Evolutionary conservation across 1,140 invertebrate species (phyloP).

Genomic region (Luehdorfia chinensis): DNA sequence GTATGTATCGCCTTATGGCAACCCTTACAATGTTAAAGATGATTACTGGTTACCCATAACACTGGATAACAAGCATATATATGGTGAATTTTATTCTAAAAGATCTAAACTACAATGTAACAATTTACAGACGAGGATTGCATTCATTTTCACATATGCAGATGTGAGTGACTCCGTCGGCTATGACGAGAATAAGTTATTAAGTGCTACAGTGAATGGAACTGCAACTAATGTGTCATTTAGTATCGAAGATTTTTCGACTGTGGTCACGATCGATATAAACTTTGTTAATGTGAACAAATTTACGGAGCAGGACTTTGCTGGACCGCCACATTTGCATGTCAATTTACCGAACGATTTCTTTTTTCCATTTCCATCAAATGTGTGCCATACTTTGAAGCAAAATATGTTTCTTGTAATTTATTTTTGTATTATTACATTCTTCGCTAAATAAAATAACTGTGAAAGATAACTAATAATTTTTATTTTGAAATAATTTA

Average conservation of each 20-base stretch:
- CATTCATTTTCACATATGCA: conserved; percentile 39
- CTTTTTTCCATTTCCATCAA: conserved; percentile 48
- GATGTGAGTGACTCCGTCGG: conserved; percentile 22
- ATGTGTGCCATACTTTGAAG: conserved; percentile 10
- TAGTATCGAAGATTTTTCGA: conserved; percentile 33
- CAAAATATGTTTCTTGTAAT: conserved; percentile 2
- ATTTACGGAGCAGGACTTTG: conserved; percentile 34
- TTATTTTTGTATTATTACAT: background rate
- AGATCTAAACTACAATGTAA: conserved; percentile 39
- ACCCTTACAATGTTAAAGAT: conserved; percentile 38
- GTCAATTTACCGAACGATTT: conserved; percentile 54
- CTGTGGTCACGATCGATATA: conserved; percentile 45
- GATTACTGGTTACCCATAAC: conserved; percentile 41
- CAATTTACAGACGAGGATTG: conserved; percentile 43
- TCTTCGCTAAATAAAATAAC: conserved; percentile 46
- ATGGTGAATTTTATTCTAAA: conserved; percentile 37
- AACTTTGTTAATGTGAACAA: conserved; percentile 48
- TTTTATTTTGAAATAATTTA: conserved; percentile 75
- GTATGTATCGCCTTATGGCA: conserved; percentile 48
- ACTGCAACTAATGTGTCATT: conserved; percentile 39
- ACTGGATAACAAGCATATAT: conserved; percentile 23
- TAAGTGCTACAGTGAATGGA: conserved; percentile 30
- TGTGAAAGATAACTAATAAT: conserved; percentile 45
- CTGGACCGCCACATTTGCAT: conserved; percentile 38
- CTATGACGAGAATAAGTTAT: conserved; percentile 40